These are phyloP conservation scores for Megaceryle maxima DNA, from an alignment of 2,113 vertebrate genomes.

Conservation along the genomic window DNA sequence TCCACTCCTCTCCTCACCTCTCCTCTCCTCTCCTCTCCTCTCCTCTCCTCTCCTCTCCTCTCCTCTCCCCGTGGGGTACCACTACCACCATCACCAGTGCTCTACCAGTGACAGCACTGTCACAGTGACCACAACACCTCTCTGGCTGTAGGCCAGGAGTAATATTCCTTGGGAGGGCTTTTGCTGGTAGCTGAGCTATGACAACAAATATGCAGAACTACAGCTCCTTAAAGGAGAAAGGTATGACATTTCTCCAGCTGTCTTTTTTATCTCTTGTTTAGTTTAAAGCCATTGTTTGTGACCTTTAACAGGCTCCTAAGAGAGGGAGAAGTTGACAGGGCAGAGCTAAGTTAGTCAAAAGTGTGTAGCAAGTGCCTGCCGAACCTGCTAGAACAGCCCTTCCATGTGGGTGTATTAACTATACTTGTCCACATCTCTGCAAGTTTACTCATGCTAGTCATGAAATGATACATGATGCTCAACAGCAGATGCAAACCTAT, in stretches of 20 bases:
- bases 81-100: not conserved
- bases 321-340: not conserved
- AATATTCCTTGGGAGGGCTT: not conserved
- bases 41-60: too few relatives aligned
- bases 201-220: not conserved
- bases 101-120: not conserved
- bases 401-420: not conserved
- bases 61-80: rapidly evolving
- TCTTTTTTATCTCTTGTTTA: not conserved
- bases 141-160: not conserved
- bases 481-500: not conserved
- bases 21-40: too few relatives aligned
- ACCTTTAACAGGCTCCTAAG: not conserved
- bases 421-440: not conserved
- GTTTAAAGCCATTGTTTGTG: not conserved
- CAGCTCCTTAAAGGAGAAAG: not conserved
- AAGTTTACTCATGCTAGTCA: not conserved
- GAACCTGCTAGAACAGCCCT: not conserved
- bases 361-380: not conserved
- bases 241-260: not conserved
- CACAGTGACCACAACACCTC: not conserved
- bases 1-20: too few relatives aligned
- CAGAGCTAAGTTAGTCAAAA: not conserved
- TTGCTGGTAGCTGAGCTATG: not conserved
- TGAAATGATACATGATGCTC: not conserved